Percentiles rank a stretch among this genome's conserved stretches.
phyloP scores from a whole-genome alignment of 2,888 invertebrate genomes.

The Morinoia aosen region DNA sequence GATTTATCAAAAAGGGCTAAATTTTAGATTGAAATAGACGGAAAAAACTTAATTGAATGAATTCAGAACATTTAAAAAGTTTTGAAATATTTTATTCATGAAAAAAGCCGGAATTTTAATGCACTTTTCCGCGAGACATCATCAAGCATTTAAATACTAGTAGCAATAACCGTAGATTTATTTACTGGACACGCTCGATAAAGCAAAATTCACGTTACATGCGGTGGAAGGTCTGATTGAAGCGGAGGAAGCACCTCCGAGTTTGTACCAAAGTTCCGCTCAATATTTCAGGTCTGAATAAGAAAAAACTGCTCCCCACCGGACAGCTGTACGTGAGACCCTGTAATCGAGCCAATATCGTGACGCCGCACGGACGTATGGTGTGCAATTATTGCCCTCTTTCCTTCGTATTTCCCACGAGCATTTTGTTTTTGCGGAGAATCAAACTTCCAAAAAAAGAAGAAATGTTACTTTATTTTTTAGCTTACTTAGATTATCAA shows the following conservation, averaged over 20 bases:
- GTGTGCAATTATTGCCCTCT: background rate
- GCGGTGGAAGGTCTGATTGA: background rate
- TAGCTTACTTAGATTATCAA: too few relatives aligned
- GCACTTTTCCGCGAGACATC: too few relatives aligned
- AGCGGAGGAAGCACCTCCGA: background rate
- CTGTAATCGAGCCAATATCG: background rate
- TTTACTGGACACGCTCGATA: background rate
- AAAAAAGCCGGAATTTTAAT: too few relatives aligned
- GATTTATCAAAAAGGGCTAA: too few relatives aligned
- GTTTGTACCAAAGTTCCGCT: background rate
- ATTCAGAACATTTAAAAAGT: too few relatives aligned
- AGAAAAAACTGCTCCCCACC: background rate
- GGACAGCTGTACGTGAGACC: background rate
- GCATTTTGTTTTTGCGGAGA: background rate
- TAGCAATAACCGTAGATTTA: background rate
- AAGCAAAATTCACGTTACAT: background rate
- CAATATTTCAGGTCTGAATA: background rate
- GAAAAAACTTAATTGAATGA: too few relatives aligned
- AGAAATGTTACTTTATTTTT: background rate
- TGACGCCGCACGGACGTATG: background rate
- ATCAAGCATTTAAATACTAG: background rate
- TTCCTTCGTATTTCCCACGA: background rate
- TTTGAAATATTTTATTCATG: too few relatives aligned
- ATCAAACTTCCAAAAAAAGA: background rate
- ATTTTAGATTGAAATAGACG: too few relatives aligned